Conservation (phyloP, 2,113 vertebrate genomes). For the Oenanthe melanoleuca region DNA sequence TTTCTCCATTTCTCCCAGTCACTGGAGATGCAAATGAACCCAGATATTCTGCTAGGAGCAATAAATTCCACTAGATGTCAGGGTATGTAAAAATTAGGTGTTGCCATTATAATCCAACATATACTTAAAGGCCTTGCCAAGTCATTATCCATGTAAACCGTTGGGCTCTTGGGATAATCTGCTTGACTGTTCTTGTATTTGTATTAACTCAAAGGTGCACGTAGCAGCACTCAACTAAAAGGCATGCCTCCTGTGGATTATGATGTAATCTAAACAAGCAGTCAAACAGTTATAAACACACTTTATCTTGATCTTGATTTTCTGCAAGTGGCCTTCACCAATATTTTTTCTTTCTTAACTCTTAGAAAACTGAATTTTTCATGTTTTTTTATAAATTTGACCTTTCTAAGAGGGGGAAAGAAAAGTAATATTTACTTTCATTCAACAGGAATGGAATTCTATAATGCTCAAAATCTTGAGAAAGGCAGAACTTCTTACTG, state of each 20-base stretch:
- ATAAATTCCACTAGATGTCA: slow-evolving; percentile 43
- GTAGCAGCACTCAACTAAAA: neutral
- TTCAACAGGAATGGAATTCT: neutral
- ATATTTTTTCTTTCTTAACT: neutral
- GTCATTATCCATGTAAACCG: neutral
- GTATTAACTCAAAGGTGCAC: neutral
- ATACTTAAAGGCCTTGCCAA: neutral
- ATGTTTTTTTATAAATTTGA: neutral
- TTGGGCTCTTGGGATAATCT: neutral
- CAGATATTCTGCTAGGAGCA: neutral
- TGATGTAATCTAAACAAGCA: neutral
- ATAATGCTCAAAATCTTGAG: neutral
- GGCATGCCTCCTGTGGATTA: neutral
- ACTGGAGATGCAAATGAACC: neutral
- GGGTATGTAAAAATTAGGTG: neutral
- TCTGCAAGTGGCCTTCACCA: neutral
- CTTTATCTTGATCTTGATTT: neutral
- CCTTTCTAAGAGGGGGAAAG: neutral
- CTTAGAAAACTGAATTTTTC: neutral
- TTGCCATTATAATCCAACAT: neutral
- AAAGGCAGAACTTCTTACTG: neutral
- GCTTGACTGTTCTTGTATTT: neutral
- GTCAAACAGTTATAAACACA: neutral
- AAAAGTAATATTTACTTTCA: neutral
- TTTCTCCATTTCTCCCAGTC: neutral